Base-by-base conservation (phyloP, 2,888 invertebrate species). In the Leptopilina myrica region DNA sequence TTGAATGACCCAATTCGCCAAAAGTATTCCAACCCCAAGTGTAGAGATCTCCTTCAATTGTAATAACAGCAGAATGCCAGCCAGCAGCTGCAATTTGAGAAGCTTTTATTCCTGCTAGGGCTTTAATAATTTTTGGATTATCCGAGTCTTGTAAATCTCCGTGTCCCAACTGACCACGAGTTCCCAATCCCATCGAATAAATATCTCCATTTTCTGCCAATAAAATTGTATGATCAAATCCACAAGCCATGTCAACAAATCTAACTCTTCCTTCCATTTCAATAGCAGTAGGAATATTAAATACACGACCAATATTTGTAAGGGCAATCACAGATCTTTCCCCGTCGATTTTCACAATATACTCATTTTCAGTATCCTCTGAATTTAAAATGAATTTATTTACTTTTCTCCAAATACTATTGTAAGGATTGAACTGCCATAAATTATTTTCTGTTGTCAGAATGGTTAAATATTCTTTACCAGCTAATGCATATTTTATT, bases 21-120 rank as follows among this genome's bases (percentile, higher is more conserved):
- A 94, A 94, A 82, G 96, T 95, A 92, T 98, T 98, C 95, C 96
- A 97, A 8, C 98, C 98, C 98, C 98, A 98, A 2, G 94, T 93
- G 89, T 98, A 98, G 0, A 98, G 88, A 90, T 98, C 98, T 14
- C 97, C 97, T 85, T 91, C 94, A 87, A 94, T 93, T 84, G 96
- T 97, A 8, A 97, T 90, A 11, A 95, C 97, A 76, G 95, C 94
- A 77, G 95, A 95, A 91, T 98, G 98, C 98, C 98, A 98, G 11
- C 97, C 97, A 8, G 97, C 97, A 62, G 96, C 95, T 69, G 95
- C 93, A 77, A 98, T 95, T 87, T 94, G 92, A 0, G 92, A 91
- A 78, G 98, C 93, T 88, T 93, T 94, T 26, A 98, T 93, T 14
- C 97, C 98, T 65, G 95, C 94, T 65, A 98, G 92, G 65, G 95